Evolutionary conservation across 1,140 invertebrate species (phyloP), one percentile per base, ranked within the genome.

Genomic region (Tetragnatha versicolor): DNA sequence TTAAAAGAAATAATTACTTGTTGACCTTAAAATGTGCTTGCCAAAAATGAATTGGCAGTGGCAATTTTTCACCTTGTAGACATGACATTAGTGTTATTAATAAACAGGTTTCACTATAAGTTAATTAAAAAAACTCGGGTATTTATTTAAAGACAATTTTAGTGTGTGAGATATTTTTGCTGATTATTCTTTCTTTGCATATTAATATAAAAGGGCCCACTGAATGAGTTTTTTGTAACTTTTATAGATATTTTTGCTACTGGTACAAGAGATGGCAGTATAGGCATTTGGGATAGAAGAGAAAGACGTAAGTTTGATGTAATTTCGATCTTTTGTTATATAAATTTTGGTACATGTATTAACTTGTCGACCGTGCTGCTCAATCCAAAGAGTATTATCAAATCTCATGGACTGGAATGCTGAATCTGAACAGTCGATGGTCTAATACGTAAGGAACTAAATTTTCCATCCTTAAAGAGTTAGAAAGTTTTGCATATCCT

Each of bases 231-330:
- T 47, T 47, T 2, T 53, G 29, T 53, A 37, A 35, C 37, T 51
- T 81, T 84, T 85, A 83, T 87, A 83, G 91, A 89, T 79, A 90
- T 94, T 0, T 94, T 96, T 88, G 93, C 93, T 7, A 93, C 93
- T 7, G 94, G 93, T 17, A 92, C 92, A 9, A 86, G 94, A 37
- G 94, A 96, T 87, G 93, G 94, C 2, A 90, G 90, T 79, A 92
- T 96, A 5, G 89, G 94, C 75, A 83, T 95, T 10, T 96, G 94
- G 93, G 94, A 96, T 84, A 90, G 88, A 31, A 83, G 85, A 68
- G 39, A 33, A 61, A 42, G 7, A 14, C 17, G 60, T 27, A 42
- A 7, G 35, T 5, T 4, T 22, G 14, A 9, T 17, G 10, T 29
- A 29, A 55, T 29, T 55, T 53, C 4, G 1, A 14, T 9, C 9